phyloP scores from a whole-genome alignment of 2,797 vertebrate species.

The Masticophis lateralis region DNA sequence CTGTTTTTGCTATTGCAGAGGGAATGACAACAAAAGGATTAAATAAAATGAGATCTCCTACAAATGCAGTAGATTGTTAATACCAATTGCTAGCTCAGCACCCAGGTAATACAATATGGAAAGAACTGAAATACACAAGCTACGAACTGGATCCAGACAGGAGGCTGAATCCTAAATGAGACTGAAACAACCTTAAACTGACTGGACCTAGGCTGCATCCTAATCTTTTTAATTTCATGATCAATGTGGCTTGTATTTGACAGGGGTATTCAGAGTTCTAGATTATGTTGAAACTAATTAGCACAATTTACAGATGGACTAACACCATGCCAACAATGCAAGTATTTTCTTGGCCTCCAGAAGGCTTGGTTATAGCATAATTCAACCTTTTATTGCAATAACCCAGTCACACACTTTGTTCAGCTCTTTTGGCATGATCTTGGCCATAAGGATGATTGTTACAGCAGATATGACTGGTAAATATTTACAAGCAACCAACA shows the following conservation, averaged over 20 bases:
- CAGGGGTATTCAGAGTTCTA: neutral
- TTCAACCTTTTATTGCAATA: neutral
- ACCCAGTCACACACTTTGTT: neutral
- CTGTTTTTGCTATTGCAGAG: conserved; percentile 25
- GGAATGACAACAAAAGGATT: conserved; percentile 21
- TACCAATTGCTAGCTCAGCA: conserved; percentile 30
- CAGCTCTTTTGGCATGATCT: neutral
- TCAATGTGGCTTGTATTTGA: neutral
- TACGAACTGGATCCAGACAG: conserved; percentile 21
- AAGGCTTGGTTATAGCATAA: neutral
- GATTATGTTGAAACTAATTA: neutral
- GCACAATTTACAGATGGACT: neutral
- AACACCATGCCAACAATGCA: neutral
- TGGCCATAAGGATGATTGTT: neutral
- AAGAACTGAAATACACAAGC: neutral
- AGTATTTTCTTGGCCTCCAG: neutral
- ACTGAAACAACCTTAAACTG: neutral
- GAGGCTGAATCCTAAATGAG: neutral
- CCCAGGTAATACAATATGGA: conserved; percentile 11
- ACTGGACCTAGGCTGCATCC: neutral
- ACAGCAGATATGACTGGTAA: neutral
- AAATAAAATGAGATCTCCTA: conserved; percentile 45
- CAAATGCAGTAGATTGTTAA: neutral
- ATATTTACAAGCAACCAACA: neutral
- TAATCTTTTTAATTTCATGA: neutral